These are phyloP conservation scores for Heliconius ethilla DNA, from an alignment of 2,888 invertebrate genomes.

Conservation along the genomic window DNA sequence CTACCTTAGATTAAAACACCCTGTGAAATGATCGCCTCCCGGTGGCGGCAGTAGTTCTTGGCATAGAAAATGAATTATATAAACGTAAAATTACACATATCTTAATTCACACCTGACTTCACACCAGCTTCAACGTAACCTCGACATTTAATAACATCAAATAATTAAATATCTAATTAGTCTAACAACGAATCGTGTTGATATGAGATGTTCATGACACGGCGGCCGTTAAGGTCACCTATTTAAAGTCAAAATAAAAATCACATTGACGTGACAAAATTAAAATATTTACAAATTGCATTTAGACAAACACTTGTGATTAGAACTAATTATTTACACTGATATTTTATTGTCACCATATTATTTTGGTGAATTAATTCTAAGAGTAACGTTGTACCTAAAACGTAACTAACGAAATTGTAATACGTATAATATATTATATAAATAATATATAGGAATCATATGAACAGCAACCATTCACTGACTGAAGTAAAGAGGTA, in stretches of 20 bases:
- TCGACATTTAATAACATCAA: conserved; percentile 49
- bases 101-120: conserved; percentile 15
- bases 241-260: conserved; percentile 47
- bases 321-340: conserved; percentile 77
- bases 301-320: conserved; percentile 59
- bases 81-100: conserved; percentile 28
- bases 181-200: conserved; percentile 59
- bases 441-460: not conserved
- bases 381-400: conserved; percentile 44
- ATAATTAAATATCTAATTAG: conserved; percentile 52
- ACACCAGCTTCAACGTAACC: conserved; percentile 38
- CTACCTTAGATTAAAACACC: conserved; percentile 80
- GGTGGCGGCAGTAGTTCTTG: conserved; percentile 48
- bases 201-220: conserved; percentile 58
- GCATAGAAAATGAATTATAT: conserved; percentile 35
- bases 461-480: conserved; percentile 43
- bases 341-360: conserved; percentile 81
- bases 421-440: conserved; percentile 2
- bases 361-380: conserved; percentile 69
- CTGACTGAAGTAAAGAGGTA: conserved; percentile 45
- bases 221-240: conserved; percentile 28
- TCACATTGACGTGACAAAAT: conserved; percentile 54
- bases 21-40: conserved; percentile 68
- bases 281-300: conserved; percentile 66
- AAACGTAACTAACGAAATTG: conserved; percentile 32